phyloP scores from a whole-genome alignment of 2,797 vertebrate genomes.

The Eulemur rubriventer region DNA sequence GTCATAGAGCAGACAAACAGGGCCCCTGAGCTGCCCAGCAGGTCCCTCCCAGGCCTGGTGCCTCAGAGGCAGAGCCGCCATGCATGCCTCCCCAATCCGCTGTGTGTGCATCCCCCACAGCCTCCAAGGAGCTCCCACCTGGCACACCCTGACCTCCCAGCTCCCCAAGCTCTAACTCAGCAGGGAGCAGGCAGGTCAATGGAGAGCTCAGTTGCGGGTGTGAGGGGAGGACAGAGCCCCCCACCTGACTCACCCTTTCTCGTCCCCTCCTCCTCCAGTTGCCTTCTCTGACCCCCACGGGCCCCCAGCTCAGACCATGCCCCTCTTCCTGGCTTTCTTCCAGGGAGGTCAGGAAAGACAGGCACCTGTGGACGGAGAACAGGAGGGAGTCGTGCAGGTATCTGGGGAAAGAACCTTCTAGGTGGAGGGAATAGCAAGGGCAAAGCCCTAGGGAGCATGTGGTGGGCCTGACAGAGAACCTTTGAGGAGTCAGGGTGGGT shows the following conservation, averaged over 20 bases:
- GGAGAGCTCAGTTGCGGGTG: not conserved
- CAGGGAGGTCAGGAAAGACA: not conserved
- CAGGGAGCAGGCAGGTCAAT: not conserved
- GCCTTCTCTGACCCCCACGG: not conserved
- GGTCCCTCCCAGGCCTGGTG: not conserved
- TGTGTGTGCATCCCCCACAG: not conserved
- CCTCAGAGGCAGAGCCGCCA: not conserved
- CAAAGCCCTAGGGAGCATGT: too few species aligned
- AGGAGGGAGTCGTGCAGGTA: not conserved
- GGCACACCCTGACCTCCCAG: not conserved
- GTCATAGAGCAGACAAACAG: not conserved
- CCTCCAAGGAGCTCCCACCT: not conserved
- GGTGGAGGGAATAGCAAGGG: not conserved
- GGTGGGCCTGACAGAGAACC: too few species aligned
- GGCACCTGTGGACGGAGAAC: not conserved
- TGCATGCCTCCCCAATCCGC: too few species aligned
- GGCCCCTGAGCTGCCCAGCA: not conserved
- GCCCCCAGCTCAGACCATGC: not conserved
- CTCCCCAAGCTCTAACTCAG: not conserved
- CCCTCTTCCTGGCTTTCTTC: not conserved
- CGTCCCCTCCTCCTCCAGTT: not conserved
- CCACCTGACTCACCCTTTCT: not conserved
- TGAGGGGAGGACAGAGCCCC: not conserved
- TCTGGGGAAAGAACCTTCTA: not conserved
- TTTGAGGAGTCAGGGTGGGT: not conserved